Base-by-base conservation (phyloP, 2,888 invertebrate genomes). In the Sturmia bella region DNA sequence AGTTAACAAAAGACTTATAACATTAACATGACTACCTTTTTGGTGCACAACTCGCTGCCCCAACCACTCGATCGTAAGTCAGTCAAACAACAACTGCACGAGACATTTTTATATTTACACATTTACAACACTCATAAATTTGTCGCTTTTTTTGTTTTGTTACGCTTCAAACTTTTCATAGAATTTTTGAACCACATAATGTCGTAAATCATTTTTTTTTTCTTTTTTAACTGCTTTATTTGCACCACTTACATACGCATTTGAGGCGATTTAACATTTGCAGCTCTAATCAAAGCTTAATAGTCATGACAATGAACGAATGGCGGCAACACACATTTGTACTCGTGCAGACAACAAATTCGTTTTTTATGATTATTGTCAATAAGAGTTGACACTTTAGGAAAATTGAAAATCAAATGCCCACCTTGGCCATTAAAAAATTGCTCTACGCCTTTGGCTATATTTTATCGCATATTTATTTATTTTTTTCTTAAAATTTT, bases 221-320 rank as follows among this genome's bases (percentile, higher is more conserved):
- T 48, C 56, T 61, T 68, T 41, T 39, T 19, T 61, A 54, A 24
- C 68, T 63, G 43, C 19, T 64, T 48, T 64, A 69, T 66, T 19
- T 63, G n/a, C 57, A 72, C 72, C 72, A 64, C 72, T 72, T 24
- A 2, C 41, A 59, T 78, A 78, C 77, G 81, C 77, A 74, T 82
- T 76, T 66, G 6, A 39, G 17, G 39, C 64, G 72, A 63, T 77
- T 72, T 43, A 52, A 57, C 59, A 21, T 68, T 74, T 69, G 43
- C 63, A 43, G 76, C 57, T 78, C 82, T 70, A 82, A 78, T 82
- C 77, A 82, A 78, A 78, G 78, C 74, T n/a, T 70, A 82, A 82
- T 82, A 82, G 70, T 82, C 69, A 82, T 82, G 82, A 78, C 82
- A 82, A 82, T 82, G 78, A 82, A 59, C n/a, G n/a, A n/a, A n/a